These are phyloP conservation scores for Cyclura pinguis DNA, from an alignment of 2,797 vertebrate genomes.

Conservation along the genomic window DNA sequence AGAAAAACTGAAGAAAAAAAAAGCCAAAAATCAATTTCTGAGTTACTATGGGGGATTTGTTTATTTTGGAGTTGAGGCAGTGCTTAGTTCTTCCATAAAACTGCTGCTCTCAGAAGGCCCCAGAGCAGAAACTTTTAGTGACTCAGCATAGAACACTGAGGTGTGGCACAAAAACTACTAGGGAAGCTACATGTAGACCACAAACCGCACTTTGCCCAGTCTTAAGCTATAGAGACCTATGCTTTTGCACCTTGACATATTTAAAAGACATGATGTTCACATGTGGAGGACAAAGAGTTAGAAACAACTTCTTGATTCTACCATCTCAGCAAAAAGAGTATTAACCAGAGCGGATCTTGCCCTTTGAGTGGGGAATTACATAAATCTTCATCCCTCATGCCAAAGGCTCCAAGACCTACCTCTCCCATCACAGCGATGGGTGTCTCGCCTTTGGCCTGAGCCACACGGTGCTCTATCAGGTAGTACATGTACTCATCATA, in stretches of 20 bases:
- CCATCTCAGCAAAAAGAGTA: neutral
- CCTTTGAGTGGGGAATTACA: neutral
- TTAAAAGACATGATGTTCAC: neutral
- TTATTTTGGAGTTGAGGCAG: too few species aligned
- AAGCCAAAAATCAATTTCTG: too few species aligned
- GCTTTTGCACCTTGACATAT: neutral
- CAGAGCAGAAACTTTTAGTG: too few species aligned
- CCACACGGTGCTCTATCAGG: slow-evolving; percentile 92
- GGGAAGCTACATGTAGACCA: too few species aligned
- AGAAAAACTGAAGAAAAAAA: too few species aligned
- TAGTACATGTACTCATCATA: slow-evolving; percentile 98
- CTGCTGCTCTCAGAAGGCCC: too few species aligned
- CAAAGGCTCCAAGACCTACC: slow-evolving; percentile 73
- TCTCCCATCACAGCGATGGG: slow-evolving; percentile 95
- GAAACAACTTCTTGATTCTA: neutral
- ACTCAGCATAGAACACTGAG: too few species aligned
- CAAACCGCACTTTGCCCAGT: neutral
- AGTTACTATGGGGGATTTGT: too few species aligned
- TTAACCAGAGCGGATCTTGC: neutral
- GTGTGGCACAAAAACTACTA: neutral
- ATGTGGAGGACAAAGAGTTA: neutral
- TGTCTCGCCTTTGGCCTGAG: slow-evolving; percentile 91
- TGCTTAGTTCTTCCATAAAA: too few species aligned
- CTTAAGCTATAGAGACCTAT: neutral
- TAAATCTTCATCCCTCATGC: neutral